Evolutionary conservation across 2,888 invertebrate species (phyloP).

Genomic region (Synergus itoensis): DNA sequence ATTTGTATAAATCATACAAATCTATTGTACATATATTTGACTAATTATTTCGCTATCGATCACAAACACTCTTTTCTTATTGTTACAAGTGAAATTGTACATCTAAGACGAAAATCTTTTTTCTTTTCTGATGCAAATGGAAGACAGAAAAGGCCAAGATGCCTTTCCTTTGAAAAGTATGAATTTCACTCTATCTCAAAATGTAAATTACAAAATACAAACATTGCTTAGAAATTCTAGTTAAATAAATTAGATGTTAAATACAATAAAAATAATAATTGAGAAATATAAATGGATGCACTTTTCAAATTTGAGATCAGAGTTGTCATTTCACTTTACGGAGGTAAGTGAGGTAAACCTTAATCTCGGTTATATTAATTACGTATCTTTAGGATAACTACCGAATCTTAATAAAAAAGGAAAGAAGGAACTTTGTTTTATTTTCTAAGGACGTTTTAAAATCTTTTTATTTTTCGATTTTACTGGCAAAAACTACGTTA

Average conservation of each 20-base stretch:
- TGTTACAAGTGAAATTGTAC: background rate
- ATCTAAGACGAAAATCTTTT: background rate
- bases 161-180: background rate
- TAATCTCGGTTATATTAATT: background rate
- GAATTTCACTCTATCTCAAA: background rate
- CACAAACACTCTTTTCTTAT: background rate
- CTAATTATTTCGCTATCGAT: background rate
- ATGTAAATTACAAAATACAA: background rate
- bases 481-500: background rate
- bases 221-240: background rate
- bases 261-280: background rate
- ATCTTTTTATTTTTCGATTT: background rate
- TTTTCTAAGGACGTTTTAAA: background rate
- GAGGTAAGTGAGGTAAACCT: background rate
- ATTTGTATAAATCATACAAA: background rate
- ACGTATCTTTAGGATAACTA: background rate
- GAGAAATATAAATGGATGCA: background rate
- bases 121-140: background rate
- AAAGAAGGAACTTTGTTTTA: background rate
- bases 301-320: background rate
- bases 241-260: background rate
- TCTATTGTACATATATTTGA: background rate
- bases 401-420: background rate
- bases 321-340: background rate
- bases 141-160: background rate